Evolutionary conservation across 2,113 vertebrate species (phyloP), one percentile per base, ranked within the genome.

Genomic region (Clarias magur): DNA sequence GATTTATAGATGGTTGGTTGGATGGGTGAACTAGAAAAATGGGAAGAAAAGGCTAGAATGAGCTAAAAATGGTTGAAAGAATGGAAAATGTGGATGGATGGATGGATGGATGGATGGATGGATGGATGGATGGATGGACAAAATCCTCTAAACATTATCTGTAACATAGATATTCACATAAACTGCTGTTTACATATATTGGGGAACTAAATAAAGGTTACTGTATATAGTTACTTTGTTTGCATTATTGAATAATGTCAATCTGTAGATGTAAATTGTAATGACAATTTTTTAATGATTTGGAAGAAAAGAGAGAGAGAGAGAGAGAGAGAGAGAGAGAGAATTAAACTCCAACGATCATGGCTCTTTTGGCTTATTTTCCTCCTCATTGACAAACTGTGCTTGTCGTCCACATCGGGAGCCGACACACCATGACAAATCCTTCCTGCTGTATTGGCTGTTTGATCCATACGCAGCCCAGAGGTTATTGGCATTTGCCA

Each of bases 401-500:
- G 89, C 86, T 86, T 88, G 89, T 90, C 92, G 89, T 91, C 89
- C 93, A 85, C 79, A 92, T 95, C 94, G 94, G 95, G 94, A 93
- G 91, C 92, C 96, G 97, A 97, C 97, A 97, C 93, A 91, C 79
- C 57, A 95, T 97, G 97, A 98, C 97, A 94, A 95, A 98, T 98
- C 93, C 91, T 94, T 96, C 95, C 95, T 94, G 94, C 93, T 90
- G 90, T 94, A 96, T 95, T 95, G 96, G 95, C 95, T 95, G 96
- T 94, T 95, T 97, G 96, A 97, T 96, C 95, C 95, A 96, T 95
- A 95, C 93, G 90, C 94, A 86, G 89, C 91, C 89, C 91, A 95
- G 94, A 93, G 93, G 92, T 93, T 98, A 98, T 98, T 97, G 97
- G 95, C 97, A 96, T 97, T 98, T 98, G 96, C 96, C 97, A 96